Percentiles rank a stretch among this genome's conserved stretches.
phyloP scores from a whole-genome alignment of 2,888 invertebrate species.

The Lucinisca nassula region DNA sequence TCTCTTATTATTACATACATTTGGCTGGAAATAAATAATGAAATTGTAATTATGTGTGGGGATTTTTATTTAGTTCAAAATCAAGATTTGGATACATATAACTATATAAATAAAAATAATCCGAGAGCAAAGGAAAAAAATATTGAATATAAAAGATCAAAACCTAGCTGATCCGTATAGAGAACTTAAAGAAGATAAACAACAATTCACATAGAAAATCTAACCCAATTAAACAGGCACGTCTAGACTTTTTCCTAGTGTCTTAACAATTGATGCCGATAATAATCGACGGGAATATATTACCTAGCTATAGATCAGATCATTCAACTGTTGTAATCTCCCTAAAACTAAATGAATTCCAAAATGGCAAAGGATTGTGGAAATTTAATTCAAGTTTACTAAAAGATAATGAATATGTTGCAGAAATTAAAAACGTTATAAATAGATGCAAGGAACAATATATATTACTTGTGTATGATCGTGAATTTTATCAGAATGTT shows the following conservation, averaged over 20 bases:
- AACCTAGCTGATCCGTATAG: background rate
- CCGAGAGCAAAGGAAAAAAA: background rate
- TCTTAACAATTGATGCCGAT: background rate
- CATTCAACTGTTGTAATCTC: background rate
- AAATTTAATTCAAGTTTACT: background rate
- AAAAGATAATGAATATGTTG: background rate
- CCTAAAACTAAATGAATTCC: background rate
- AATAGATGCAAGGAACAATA: background rate
- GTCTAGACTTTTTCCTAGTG: conserved; percentile 18
- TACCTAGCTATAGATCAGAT: background rate
- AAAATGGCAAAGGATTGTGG: background rate
- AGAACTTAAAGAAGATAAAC: background rate
- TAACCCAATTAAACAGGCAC: conserved; percentile 20
- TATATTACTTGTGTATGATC: background rate
- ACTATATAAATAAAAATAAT: conserved; percentile 11
- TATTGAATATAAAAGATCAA: background rate
- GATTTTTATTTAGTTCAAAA: conserved; percentile 16
- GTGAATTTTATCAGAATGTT: background rate
- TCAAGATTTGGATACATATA: no score
- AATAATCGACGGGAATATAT: background rate
- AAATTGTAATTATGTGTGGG: conserved; percentile 8
- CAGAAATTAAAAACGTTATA: background rate
- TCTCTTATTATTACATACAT: no score
- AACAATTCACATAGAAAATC: conserved; percentile 18
- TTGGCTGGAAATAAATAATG: conserved; percentile 19